phyloP scores from a whole-genome alignment of 2,888 invertebrate genomes.

The Nomada fabriciana region DNA sequence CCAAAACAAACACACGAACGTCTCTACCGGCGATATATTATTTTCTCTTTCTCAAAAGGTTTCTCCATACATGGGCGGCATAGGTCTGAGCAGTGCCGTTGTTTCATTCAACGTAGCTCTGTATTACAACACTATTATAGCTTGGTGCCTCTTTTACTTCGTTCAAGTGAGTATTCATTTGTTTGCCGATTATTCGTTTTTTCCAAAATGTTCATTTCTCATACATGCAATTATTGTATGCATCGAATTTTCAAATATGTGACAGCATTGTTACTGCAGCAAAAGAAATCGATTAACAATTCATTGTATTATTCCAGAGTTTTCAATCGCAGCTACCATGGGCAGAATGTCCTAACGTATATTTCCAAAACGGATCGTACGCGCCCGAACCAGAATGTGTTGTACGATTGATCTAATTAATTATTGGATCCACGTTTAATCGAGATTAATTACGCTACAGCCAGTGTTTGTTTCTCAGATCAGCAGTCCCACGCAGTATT shows the following conservation, averaged over 20 bases:
- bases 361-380: constrained; percentile 92
- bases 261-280: no score
- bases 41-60: constrained; percentile 83
- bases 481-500: constrained; percentile 96
- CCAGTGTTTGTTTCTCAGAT: constrained; percentile 85
- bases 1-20: background rate
- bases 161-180: constrained; percentile 86
- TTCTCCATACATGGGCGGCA: constrained; percentile 94
- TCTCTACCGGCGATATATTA: background rate
- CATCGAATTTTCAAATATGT: background rate
- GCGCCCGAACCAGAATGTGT: constrained; percentile 92
- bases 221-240: background rate
- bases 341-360: constrained; percentile 95
- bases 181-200: background rate
- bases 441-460: background rate
- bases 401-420: constrained; percentile 85
- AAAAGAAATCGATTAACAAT: background rate
- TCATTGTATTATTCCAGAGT: constrained; percentile 85
- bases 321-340: constrained; percentile 96
- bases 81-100: constrained; percentile 97
- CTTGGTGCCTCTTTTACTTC: constrained; percentile 98
- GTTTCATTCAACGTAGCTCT: constrained; percentile 98
- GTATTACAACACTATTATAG: constrained; percentile 99
- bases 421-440: background rate
- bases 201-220: no score